These are phyloP conservation scores for Polypedilum pembai DNA, from an alignment of 1,140 invertebrate species.

Conservation along the genomic window DNA sequence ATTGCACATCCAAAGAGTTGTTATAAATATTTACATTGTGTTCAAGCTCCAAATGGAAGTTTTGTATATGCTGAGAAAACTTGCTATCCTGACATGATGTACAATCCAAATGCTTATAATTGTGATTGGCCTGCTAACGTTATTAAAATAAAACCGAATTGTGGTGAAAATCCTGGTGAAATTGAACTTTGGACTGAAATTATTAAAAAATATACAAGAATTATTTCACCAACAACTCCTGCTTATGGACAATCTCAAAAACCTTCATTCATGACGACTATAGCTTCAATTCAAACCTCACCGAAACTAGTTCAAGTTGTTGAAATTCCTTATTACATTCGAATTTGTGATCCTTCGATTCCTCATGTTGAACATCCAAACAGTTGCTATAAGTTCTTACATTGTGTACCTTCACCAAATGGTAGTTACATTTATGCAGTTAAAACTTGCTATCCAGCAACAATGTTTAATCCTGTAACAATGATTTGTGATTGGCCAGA, in stretches of 20 bases:
- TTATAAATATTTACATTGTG: conserved; percentile 53
- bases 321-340: background rate
- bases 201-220: conserved; percentile 2
- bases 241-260: too few species aligned
- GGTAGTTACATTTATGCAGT: conserved; percentile 36
- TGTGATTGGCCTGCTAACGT: conserved; percentile 58
- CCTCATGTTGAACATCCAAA: conserved; percentile 44
- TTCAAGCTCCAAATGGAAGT: conserved; percentile 35
- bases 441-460: conserved; percentile 46
- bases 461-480: conserved; percentile 49
- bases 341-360: conserved; percentile 40
- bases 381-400: conserved; percentile 49
- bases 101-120: conserved; percentile 52
- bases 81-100: conserved; percentile 52
- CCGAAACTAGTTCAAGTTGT: background rate
- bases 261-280: background rate
- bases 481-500: conserved; percentile 52
- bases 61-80: conserved; percentile 48
- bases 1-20: conserved; percentile 50
- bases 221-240: background rate
- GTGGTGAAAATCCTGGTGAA: conserved; percentile 38
- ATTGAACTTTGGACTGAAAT: background rate
- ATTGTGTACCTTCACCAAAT: conserved; percentile 40
- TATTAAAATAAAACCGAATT: conserved; percentile 51
- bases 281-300: background rate